A percentile compares a stretch with the other conserved stretches of the same genome.
Conservation (phyloP, 2,797 vertebrate species). For the Ataeniobius toweri region DNA sequence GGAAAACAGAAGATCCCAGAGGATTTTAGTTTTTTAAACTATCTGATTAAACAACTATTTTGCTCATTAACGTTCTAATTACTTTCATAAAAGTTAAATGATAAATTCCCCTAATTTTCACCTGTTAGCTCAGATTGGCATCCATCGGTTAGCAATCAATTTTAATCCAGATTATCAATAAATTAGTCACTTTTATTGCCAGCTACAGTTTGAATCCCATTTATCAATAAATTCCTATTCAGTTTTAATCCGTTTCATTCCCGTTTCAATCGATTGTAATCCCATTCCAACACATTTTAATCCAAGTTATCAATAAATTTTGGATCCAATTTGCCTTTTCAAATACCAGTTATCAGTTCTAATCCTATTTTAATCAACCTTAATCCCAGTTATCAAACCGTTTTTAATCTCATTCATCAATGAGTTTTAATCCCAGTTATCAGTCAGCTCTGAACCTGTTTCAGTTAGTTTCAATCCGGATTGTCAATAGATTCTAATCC, state of each 20-base stretch:
- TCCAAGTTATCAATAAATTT: not conserved
- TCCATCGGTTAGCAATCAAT: not conserved
- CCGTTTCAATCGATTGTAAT: slow-evolving; percentile 29
- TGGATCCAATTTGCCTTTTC: not conserved
- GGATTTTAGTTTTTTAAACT: not conserved
- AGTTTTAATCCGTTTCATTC: not conserved
- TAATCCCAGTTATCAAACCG: not conserved
- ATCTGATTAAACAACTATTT: not conserved
- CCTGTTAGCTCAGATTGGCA: not conserved
- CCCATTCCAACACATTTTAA: slow-evolving; percentile 21
- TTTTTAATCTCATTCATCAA: not conserved
- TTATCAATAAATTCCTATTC: not conserved
- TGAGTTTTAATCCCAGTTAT: not conserved
- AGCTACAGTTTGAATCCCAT: not conserved
- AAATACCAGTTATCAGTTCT: not conserved
- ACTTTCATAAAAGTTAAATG: not conserved
- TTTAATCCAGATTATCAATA: not conserved
- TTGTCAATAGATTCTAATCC: slow-evolving; percentile 34
- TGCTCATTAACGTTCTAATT: slow-evolving; percentile 1
- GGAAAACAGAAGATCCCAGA: slow-evolving; percentile 29
- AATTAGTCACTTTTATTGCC: no score
- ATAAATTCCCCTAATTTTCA: not conserved
- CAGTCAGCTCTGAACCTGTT: not conserved
- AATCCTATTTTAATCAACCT: not conserved
- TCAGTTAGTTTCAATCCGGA: not conserved